A percentile compares a stretch with the other conserved stretches of the same genome.
These are phyloP conservation scores for Erebia ligea DNA, from an alignment of 2,888 invertebrate genomes.

Conservation along the genomic window DNA sequence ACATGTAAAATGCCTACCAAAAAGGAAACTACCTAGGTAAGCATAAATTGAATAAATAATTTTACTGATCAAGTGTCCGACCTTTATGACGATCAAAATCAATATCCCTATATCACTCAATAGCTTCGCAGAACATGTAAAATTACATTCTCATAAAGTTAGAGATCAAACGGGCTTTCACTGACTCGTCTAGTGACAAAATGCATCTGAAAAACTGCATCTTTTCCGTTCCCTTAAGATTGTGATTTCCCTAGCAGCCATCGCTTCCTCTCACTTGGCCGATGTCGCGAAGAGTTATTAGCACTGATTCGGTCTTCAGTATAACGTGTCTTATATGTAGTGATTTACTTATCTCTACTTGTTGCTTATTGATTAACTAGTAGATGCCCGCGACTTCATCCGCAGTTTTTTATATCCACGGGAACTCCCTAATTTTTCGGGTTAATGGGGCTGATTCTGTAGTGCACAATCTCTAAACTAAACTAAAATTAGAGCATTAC, in stretches of 20 bases:
- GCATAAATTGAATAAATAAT: too few relatives aligned
- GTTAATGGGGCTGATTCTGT: too few relatives aligned
- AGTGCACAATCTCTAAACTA: too few relatives aligned
- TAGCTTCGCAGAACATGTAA: conserved; percentile 66
- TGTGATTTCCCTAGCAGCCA: conserved; percentile 53
- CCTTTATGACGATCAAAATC: neutral
- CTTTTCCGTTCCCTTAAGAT: conserved; percentile 57
- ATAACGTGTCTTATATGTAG: conserved; percentile 45
- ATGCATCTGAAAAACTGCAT: conserved; percentile 55
- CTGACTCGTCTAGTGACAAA: conserved; percentile 58
- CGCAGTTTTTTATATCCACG: too few relatives aligned
- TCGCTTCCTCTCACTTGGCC: conserved; percentile 59
- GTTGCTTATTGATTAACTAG: conserved; percentile 28
- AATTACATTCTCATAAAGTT: conserved; percentile 71
- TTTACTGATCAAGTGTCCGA: neutral
- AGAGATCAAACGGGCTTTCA: conserved; percentile 80
- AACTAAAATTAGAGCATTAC: too few relatives aligned
- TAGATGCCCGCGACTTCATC: too few relatives aligned
- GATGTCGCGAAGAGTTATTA: conserved; percentile 65
- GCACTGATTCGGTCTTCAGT: conserved; percentile 67
- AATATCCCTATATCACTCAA: conserved; percentile 39
- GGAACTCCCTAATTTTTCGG: too few relatives aligned
- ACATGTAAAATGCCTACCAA: conserved; percentile 60
- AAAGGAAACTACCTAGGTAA: too few relatives aligned
- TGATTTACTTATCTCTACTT: conserved; percentile 31